phyloP scores from a whole-genome alignment of 2,113 vertebrate genomes.

The Lates calcarifer region DNA sequence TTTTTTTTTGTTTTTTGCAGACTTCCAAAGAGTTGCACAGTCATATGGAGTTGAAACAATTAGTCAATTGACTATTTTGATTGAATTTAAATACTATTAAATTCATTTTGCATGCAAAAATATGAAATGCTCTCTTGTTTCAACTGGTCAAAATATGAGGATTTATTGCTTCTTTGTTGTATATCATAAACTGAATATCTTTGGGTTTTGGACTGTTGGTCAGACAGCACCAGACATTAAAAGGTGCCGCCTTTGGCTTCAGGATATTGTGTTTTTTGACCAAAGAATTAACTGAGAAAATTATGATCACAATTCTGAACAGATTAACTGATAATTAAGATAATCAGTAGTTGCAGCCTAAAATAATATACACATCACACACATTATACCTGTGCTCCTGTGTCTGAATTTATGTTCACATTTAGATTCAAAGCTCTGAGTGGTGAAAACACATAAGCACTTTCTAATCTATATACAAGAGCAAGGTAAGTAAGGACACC shows the following conservation, averaged over 20 bases:
- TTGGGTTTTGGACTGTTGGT: background rate
- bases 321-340: background rate
- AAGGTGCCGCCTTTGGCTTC: background rate
- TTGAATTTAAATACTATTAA: too few species aligned
- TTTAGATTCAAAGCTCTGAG: background rate
- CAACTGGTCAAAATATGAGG: background rate
- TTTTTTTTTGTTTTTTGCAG: background rate
- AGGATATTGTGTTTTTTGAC: background rate
- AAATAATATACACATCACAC: background rate
- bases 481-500: slow-evolving; percentile 16
- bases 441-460: background rate
- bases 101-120: background rate
- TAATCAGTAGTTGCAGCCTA: background rate
- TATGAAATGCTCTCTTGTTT: background rate
- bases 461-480: slow-evolving; percentile 21
- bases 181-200: background rate
- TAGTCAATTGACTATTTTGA: background rate
- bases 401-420: background rate
- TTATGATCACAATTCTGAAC: background rate
- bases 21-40: background rate
- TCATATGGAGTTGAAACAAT: background rate
- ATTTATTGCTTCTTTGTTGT: background rate
- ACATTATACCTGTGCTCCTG: background rate
- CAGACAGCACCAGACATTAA: background rate
- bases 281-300: background rate